phyloP scores from a whole-genome alignment of 2,113 vertebrate genomes.

The Tyto alba region DNA sequence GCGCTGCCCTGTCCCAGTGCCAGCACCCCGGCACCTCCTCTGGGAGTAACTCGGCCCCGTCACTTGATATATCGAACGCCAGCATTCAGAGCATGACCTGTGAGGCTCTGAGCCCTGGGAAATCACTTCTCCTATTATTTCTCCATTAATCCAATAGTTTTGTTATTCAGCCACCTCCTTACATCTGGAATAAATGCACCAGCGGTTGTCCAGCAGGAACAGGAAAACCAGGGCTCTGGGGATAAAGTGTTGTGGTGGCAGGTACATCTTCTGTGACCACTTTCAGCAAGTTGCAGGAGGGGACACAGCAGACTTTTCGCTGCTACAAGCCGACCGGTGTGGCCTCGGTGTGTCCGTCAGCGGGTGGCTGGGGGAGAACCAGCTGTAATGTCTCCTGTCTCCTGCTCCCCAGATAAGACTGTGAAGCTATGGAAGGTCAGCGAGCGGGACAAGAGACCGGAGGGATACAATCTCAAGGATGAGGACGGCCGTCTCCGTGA shows the following conservation, averaged over 20 bases:
- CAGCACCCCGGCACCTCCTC: background rate
- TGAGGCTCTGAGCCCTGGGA: background rate
- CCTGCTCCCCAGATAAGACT: slow-evolving; percentile 85
- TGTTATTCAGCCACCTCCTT: background rate
- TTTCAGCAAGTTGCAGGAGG: accelerated
- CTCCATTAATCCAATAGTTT: background rate
- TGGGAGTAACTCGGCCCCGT: background rate
- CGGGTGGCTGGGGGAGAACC: accelerated
- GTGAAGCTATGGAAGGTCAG: slow-evolving; percentile 99
- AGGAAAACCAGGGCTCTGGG: background rate
- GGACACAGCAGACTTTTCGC: background rate
- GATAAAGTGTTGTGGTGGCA: background rate
- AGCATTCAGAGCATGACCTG: background rate
- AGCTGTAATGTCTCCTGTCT: accelerated
- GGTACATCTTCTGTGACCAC: accelerated
- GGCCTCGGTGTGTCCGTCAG: accelerated
- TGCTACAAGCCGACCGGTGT: accelerated
- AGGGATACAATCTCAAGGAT: slow-evolving; percentile 98
- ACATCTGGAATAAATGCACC: accelerated
- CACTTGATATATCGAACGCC: accelerated
- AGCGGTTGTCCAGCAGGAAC: background rate
- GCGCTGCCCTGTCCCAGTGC: background rate
- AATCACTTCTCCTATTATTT: background rate
- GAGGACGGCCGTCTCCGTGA: slow-evolving; percentile 93
- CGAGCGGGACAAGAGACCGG: slow-evolving; percentile 94